phyloP scores from a whole-genome alignment of 2,888 invertebrate genomes.

The Melieria omissa region DNA sequence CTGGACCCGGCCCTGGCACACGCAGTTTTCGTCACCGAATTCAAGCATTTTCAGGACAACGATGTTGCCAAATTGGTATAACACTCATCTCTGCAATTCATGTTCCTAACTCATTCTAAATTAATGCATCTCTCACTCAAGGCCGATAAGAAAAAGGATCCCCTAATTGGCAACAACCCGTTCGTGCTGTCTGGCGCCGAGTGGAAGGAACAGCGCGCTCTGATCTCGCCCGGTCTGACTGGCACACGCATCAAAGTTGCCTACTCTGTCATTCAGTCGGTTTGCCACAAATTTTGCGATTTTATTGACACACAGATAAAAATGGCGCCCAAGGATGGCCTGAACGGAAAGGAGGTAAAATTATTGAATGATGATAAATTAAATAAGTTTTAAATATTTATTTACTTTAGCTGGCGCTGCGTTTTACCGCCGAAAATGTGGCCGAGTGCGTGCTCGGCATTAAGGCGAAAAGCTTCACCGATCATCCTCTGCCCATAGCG shows the following conservation, averaged over 20 bases:
- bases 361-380: not conserved
- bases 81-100: not conserved
- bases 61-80: conserved; percentile 51
- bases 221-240: conserved; percentile 69
- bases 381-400: conserved; percentile 6
- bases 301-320: conserved; percentile 59
- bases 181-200: conserved; percentile 67
- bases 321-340: conserved; percentile 52
- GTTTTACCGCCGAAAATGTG: conserved; percentile 67
- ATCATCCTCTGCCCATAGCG: conserved; percentile 55
- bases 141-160: conserved; percentile 66
- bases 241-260: conserved; percentile 68
- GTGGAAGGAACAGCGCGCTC: conserved; percentile 68
- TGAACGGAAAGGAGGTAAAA: conserved; percentile 66
- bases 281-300: conserved; percentile 64
- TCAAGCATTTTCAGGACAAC: conserved; percentile 64
- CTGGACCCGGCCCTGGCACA: conserved; percentile 64
- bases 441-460: conserved; percentile 67
- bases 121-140: conserved; percentile 32
- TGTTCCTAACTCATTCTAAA: not conserved
- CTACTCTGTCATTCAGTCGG: conserved; percentile 67
- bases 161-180: conserved; percentile 67
- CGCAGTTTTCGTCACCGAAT: conserved; percentile 67
- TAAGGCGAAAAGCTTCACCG: conserved; percentile 64
- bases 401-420: conserved; percentile 54